Evolutionary conservation across 2,888 invertebrate species (phyloP), one percentile per base, ranked within the genome.

Genomic region (Lepidocyrtinus sp.): DNA sequence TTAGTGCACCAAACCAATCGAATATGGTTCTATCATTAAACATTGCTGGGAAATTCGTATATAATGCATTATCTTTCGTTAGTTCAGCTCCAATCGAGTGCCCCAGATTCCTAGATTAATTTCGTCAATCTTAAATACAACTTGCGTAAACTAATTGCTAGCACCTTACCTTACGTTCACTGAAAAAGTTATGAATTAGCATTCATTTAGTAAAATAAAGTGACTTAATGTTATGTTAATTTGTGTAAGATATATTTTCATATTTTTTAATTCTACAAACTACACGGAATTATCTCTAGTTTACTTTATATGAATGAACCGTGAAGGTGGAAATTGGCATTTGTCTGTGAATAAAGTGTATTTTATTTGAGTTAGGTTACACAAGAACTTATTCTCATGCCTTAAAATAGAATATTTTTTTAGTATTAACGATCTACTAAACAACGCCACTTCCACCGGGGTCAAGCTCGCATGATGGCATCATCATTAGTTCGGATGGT

Each of bases 401-500:
- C 5, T 36, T 36, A 36, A 36, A 36, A 36, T 36, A 36, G 36
- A 36, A 36, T 7, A 36, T 36, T 36, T 36, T 36, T 36, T 36
- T 36, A 36, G 5, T 12, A 36, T 36, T 5, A 36, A 36, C 36
- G 5, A 36, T 12, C 0, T 45, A 64, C 69, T 78, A 79, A 26
- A 79, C 79, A 45, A 79, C 79, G 19, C 79, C 79, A 68, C 59
- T 71, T 67, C 72, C 72, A 72, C 79, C 74, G 26, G 79, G 79
- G 70, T 79, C 79, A 79, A 79, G 79, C 79, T 79, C 79, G 61
- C 65, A 79, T 24, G 79, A 70, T 5, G 55, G 55, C 74, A 79
- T 79, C 9, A 74, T 74, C 79, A 79, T 74, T 50, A 74, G 25
- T 24, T 79, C 70, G 62, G 74, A 74, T 74, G 79, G 65, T 21